Evolutionary conservation across 2,797 vertebrate species (phyloP).

Genomic region (Centroberyx gerrardi): DNA sequence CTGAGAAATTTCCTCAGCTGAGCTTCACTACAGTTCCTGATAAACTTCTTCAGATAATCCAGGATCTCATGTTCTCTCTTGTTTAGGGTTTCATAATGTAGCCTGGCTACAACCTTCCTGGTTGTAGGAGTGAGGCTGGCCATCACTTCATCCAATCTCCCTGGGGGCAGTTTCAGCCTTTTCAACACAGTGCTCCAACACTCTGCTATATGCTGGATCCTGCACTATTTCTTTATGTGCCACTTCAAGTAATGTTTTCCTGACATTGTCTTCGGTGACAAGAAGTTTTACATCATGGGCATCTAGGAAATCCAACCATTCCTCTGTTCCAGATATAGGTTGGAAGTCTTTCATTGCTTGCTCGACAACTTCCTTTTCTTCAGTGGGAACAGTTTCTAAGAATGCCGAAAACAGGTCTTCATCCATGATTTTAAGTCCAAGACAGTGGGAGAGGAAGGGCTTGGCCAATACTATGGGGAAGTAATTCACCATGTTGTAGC

Average conservation of each 20-base stretch:
- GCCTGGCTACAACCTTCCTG: constrained; percentile 27
- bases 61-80: constrained; percentile 22
- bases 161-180: constrained; percentile 29
- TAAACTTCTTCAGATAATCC: constrained; percentile 32
- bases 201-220: constrained; percentile 28
- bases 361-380: constrained; percentile 23
- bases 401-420: constrained; percentile 20
- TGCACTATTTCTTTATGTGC: constrained; percentile 25
- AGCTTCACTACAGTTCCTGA: constrained; percentile 8
- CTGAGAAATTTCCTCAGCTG: constrained; percentile 13
- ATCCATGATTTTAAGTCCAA: constrained; percentile 15
- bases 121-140: constrained; percentile 24
- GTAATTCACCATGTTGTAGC: neutral
- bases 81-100: constrained; percentile 7
- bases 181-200: constrained; percentile 24
- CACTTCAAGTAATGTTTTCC: constrained; percentile 1
- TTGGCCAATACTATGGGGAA: constrained; percentile 1
- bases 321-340: neutral
- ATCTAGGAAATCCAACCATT: constrained; percentile 6
- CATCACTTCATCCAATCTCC: constrained; percentile 31
- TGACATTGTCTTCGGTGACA: neutral
- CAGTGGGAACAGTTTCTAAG: constrained; percentile 15
- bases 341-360: constrained; percentile 27
- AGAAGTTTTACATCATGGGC: constrained; percentile 5
- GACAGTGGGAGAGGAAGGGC: constrained; percentile 9